Conservation (phyloP, 1,140 invertebrate species). For the Anastrepha obliqua region DNA sequence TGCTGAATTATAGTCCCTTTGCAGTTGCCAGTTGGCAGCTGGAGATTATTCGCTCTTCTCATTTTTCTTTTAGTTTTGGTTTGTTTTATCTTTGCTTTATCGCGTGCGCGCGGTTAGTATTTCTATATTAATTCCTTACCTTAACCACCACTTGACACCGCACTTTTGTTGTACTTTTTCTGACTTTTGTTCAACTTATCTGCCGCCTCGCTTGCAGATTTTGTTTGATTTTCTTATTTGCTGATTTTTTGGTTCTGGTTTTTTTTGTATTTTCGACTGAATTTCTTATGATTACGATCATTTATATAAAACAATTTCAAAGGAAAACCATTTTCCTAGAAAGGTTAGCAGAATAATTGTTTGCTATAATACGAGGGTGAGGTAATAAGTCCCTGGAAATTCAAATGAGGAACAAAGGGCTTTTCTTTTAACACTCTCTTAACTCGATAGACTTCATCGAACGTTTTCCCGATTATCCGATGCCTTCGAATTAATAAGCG, state of each 20-base stretch:
- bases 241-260: background rate
- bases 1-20: constrained; percentile 31
- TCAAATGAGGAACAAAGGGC: no score
- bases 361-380: background rate
- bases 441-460: no score
- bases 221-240: constrained; percentile 39
- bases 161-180: background rate
- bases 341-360: background rate
- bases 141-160: background rate
- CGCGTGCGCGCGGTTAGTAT: background rate
- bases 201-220: background rate
- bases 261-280: background rate
- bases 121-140: background rate
- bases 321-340: background rate
- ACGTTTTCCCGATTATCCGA: no score
- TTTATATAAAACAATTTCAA: background rate
- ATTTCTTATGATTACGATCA: constrained; percentile 2
- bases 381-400: no score
- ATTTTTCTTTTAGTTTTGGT: background rate
- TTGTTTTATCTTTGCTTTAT: background rate
- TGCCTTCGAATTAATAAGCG: no score
- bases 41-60: constrained; percentile 37
- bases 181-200: background rate
- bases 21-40: constrained; percentile 1
- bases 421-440: no score